Evolutionary conservation across 2,113 vertebrate species (phyloP).

Genomic region (Corythaixoides concolor): DNA sequence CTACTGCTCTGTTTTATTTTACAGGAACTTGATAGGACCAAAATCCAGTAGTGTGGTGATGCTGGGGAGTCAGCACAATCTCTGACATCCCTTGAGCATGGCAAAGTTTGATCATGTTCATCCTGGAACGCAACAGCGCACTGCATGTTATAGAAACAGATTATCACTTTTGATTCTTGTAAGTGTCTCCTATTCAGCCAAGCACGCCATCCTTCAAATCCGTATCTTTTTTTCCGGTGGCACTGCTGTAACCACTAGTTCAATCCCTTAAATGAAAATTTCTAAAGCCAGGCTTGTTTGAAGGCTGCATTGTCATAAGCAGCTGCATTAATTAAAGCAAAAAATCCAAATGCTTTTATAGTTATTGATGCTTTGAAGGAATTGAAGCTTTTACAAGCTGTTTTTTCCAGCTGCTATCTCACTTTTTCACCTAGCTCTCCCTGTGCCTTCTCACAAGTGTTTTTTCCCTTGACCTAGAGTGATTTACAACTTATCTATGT

Average conservation of each 20-base stretch:
- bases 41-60: not conserved
- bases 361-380: not conserved
- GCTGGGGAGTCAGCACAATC: not conserved
- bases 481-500: slow-evolving; percentile 42
- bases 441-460: not conserved
- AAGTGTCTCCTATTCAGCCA: not conserved
- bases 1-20: not conserved
- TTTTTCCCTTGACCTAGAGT: not conserved
- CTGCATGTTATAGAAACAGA: not conserved
- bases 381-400: not conserved
- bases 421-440: not conserved
- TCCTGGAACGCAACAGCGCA: not conserved
- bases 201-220: not conserved
- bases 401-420: slow-evolving; percentile 5
- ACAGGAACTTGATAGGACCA: not conserved
- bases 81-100: not conserved
- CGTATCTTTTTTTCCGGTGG: not conserved
- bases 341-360: not conserved
- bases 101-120: not conserved
- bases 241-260: not conserved
- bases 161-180: not conserved
- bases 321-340: not conserved
- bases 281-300: not conserved
- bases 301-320: not conserved
- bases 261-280: not conserved